A percentile compares a stretch with the other conserved stretches of the same genome.
These are phyloP conservation scores for Zaprionus tsacasi DNA, from an alignment of 1,140 invertebrate genomes.

Conservation along the genomic window DNA sequence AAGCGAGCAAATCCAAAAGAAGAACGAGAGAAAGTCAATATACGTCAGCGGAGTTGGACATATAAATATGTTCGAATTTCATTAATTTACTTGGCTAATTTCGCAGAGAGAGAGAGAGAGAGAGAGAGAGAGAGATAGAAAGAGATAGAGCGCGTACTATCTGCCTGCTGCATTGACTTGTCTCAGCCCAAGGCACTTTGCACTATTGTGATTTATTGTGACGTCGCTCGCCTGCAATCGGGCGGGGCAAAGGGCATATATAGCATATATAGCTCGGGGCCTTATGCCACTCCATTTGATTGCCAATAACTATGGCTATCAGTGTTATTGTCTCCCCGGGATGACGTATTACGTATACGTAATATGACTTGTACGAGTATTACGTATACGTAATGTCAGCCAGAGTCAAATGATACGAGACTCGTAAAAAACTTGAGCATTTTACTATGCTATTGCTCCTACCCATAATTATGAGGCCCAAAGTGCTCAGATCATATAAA, in stretches of 20 bases:
- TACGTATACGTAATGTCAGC: conserved; percentile 4
- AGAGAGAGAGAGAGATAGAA: background rate
- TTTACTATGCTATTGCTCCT: conserved; percentile 51
- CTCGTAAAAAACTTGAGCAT: conserved; percentile 59
- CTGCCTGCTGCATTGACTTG: background rate
- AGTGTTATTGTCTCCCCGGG: conserved; percentile 25
- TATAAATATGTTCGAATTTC: conserved; percentile 1
- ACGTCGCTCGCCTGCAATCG: conserved; percentile 59
- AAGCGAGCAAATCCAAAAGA: background rate
- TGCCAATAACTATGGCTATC: conserved; percentile 70
- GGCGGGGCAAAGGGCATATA: conserved; percentile 45
- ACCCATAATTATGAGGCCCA: conserved; percentile 56
- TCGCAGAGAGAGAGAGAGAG: background rate
- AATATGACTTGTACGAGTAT: no score
- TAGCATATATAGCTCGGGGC: conserved; percentile 33
- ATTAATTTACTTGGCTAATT: background rate
- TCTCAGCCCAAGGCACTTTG: conserved; percentile 35
- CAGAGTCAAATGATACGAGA: conserved; percentile 12
- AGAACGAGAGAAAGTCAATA: conserved; percentile 2
- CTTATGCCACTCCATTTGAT: conserved; percentile 70
- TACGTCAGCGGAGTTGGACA: background rate
- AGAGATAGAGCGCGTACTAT: background rate
- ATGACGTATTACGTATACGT: background rate
- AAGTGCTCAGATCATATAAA: conserved; percentile 68
- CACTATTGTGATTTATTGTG: conserved; percentile 55